Conservation (phyloP, 2,888 invertebrate genomes). For the Xestia sexstrigata region DNA sequence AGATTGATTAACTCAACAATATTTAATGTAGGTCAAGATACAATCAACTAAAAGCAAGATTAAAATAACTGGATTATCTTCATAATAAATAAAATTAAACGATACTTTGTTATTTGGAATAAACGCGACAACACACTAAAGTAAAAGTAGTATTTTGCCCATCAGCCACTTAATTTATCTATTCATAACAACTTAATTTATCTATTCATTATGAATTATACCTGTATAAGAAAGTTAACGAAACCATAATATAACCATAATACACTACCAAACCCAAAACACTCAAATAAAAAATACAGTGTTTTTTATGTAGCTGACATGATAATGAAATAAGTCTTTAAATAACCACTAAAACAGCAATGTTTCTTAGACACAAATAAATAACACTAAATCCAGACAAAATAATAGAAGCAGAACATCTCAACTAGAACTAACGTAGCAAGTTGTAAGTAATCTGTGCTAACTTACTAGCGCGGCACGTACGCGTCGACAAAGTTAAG, state of each 20-base stretch:
- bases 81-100: neutral
- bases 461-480: conserved; percentile 52
- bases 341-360: neutral
- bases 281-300: neutral
- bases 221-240: neutral
- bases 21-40: conserved; percentile 4
- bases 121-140: neutral
- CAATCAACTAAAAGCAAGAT: neutral
- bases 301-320: neutral
- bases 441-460: conserved; percentile 56
- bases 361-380: conserved; percentile 5
- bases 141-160: neutral
- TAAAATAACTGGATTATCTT: neutral
- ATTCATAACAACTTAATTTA: neutral
- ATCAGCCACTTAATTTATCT: neutral
- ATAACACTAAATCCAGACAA: conserved; percentile 18
- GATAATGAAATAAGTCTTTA: neutral
- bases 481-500: conserved; percentile 54
- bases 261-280: neutral
- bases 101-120: neutral
- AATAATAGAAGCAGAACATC: conserved; percentile 37
- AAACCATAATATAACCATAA: neutral
- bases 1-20: neutral
- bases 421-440: conserved; percentile 34
- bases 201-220: too few species aligned